Percentiles rank a stretch among this genome's conserved stretches.
Evolutionary conservation across 2,888 invertebrate genomes (phyloP).

Genomic region (Uropetala carovei): DNA sequence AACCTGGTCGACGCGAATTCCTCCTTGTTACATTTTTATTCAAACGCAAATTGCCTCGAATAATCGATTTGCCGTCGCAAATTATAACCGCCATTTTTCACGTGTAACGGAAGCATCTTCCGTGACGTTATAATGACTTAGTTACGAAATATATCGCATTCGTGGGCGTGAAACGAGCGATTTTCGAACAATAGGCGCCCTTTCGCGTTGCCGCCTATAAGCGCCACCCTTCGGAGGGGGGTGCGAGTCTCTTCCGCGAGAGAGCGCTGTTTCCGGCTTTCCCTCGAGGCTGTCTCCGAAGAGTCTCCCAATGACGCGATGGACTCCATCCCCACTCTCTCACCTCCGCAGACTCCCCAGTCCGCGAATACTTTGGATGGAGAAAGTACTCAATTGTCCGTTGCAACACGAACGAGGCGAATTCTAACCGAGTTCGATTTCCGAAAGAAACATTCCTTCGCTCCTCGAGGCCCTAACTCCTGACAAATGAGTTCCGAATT

Average conservation of each 20-base stretch:
- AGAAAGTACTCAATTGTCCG: conserved; percentile 60
- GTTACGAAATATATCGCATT: neutral
- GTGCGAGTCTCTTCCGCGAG: conserved; percentile 42
- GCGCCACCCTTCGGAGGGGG: neutral
- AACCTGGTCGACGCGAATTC: too few relatives aligned
- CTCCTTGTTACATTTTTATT: too few relatives aligned
- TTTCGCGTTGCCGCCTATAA: too few relatives aligned
- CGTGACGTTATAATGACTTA: too few relatives aligned
- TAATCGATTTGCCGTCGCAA: too few relatives aligned
- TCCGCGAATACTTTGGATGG: neutral
- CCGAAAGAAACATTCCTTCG: conserved; percentile 3
- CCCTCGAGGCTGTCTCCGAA: neutral
- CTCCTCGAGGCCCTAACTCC: neutral
- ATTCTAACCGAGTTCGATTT: conserved; percentile 18
- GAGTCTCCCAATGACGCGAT: neutral
- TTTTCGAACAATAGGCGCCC: conserved; percentile 44
- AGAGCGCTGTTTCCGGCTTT: conserved; percentile 42
- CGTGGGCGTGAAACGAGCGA: conserved; percentile 12
- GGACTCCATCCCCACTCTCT: too few relatives aligned
- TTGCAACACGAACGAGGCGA: conserved; percentile 32
- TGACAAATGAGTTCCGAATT: neutral
- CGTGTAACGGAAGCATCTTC: too few relatives aligned
- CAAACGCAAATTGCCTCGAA: too few relatives aligned
- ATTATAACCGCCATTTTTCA: too few relatives aligned
- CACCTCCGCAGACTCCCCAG: neutral